A percentile compares a stretch with the other conserved stretches of the same genome.
Evolutionary conservation across 2,797 vertebrate species (phyloP).

Genomic region (Brachyrhaphis roseni): DNA sequence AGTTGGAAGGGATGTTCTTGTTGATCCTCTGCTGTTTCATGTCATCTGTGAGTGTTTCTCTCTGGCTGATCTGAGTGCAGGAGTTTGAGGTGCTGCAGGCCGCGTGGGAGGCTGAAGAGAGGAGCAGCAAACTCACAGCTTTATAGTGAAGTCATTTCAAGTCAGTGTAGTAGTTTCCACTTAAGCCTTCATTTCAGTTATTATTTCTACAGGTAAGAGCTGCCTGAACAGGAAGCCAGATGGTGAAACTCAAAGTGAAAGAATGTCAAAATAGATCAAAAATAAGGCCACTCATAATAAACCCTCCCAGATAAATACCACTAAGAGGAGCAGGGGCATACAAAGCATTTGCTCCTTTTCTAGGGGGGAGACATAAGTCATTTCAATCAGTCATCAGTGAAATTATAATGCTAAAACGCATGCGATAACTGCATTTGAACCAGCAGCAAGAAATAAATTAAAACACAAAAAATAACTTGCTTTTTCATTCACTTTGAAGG

Average conservation of each 20-base stretch:
- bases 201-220: background rate
- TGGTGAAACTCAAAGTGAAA: background rate
- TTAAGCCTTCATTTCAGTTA: conserved; percentile 8
- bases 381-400: background rate
- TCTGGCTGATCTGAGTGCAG: conserved; percentile 23
- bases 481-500: background rate
- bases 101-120: conserved; percentile 78
- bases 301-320: background rate
- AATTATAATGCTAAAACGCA: background rate
- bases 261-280: background rate
- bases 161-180: conserved; percentile 11
- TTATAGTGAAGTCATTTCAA: conserved; percentile 77
- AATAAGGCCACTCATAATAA: background rate
- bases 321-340: background rate
- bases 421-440: background rate
- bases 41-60: conserved; percentile 26
- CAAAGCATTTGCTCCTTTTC: background rate
- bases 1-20: conserved; percentile 44
- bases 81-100: conserved; percentile 80
- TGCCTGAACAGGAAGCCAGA: background rate
- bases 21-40: conserved; percentile 46
- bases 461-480: background rate
- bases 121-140: conserved; percentile 80
- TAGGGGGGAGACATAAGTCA: background rate
- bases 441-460: background rate